Evolutionary conservation across 53 echinoderm and acorn worm genomes (phyloP).

Genomic region (Astropecten irregularis): DNA sequence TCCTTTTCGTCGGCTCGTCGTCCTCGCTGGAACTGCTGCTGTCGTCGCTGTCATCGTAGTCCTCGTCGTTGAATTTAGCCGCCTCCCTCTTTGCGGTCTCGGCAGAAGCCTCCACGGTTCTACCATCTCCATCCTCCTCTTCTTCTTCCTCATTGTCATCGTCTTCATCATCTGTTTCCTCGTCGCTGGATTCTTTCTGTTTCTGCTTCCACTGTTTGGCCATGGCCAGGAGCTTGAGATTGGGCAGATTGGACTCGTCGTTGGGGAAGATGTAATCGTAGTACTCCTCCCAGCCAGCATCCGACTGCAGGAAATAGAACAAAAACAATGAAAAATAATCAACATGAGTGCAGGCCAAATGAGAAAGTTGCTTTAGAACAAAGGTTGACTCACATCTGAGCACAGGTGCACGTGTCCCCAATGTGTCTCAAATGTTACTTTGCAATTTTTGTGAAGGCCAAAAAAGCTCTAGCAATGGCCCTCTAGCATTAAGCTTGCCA

Average conservation of each 20-base stretch:
- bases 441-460: no score
- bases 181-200: conserved; percentile 33
- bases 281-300: conserved; percentile 99
- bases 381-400: no score
- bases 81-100: not conserved
- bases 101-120: not conserved
- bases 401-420: no score
- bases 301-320: conserved; percentile 69
- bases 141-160: not conserved
- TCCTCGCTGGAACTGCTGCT: conserved; percentile 39
- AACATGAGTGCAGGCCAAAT: not conserved
- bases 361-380: no score
- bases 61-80: conserved; percentile 29
- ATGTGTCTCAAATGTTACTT: no score
- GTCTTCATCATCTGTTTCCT: conserved; percentile 27
- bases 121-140: not conserved
- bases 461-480: no score
- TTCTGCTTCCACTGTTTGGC: conserved; percentile 97
- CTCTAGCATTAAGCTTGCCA: no score
- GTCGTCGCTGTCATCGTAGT: conserved; percentile 43
- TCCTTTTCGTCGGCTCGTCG: not conserved
- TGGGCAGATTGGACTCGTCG: conserved; percentile 93
- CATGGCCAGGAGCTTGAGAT: conserved; percentile 97
- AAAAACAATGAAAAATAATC: not conserved
- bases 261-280: conserved; percentile 99